Percentiles rank a stretch among this genome's conserved stretches.
phyloP scores from a whole-genome alignment of 2,113 vertebrate species.

The Lutjanus erythropterus region DNA sequence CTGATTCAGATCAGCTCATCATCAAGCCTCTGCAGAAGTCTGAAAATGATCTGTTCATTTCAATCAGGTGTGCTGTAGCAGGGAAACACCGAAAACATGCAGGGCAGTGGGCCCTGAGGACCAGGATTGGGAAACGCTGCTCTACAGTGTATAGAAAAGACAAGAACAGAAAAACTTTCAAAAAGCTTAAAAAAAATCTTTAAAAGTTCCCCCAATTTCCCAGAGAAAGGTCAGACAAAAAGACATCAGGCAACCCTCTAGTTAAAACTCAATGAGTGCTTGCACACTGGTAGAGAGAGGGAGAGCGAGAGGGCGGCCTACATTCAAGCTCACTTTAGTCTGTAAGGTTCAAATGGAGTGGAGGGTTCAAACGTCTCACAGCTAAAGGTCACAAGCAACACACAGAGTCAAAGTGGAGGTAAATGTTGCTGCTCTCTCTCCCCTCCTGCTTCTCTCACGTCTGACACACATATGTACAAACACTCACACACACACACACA shows the following conservation, averaged over 20 bases:
- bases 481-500: slow-evolving; percentile 7
- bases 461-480: slow-evolving; percentile 8
- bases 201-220: background rate
- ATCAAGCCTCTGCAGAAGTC: too few species aligned
- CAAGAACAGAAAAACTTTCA: background rate
- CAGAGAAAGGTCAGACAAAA: slow-evolving; percentile 7
- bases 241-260: slow-evolving; percentile 3
- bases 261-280: slow-evolving; percentile 18
- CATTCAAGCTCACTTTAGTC: slow-evolving; percentile 26
- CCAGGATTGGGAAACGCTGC: too few species aligned
- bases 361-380: slow-evolving; percentile 54
- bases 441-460: background rate
- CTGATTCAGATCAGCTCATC: too few species aligned
- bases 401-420: slow-evolving; percentile 39
- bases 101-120: too few species aligned
- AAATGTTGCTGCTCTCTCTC: slow-evolving; percentile 35
- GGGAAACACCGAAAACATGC: too few species aligned
- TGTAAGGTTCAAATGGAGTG: slow-evolving; percentile 37
- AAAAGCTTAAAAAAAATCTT: background rate
- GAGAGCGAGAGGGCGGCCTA: slow-evolving; percentile 4
- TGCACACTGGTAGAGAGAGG: slow-evolving; percentile 20
- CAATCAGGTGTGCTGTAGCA: background rate
- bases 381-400: slow-evolving; percentile 71
- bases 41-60: too few species aligned
- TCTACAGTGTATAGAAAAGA: too few species aligned